Evolutionary conservation across 1,140 invertebrate genomes (phyloP).

Genomic region (Anastrepha obliqua): DNA sequence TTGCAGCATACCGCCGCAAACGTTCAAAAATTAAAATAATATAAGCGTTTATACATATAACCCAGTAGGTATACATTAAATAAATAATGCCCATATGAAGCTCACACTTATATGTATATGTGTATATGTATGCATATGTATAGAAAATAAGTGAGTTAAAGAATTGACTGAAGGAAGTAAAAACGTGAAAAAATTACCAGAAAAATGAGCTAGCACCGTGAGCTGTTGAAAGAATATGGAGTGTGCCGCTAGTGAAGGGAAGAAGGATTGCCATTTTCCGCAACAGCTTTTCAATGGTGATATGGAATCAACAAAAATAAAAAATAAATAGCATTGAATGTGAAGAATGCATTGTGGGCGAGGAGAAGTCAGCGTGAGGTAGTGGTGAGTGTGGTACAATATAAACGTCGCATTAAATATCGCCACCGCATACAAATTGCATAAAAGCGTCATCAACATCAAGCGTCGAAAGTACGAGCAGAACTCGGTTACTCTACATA

Average conservation of each 20-base stretch:
- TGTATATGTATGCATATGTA: not conserved
- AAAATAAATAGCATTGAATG: no score
- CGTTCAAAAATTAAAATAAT: not conserved
- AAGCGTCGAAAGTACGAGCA: not conserved
- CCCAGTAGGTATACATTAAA: no score
- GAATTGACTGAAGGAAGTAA: not conserved
- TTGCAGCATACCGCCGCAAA: not conserved
- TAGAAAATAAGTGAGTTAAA: not conserved
- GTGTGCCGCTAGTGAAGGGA: no score
- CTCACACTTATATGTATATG: no score
- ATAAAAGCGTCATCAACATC: slow-evolving; percentile 20
- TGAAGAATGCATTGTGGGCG: no score
- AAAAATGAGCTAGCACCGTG: not conserved
- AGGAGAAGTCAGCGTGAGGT: not conserved
- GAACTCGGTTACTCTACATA: not conserved
- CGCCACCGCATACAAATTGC: not conserved
- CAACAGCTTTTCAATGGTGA: no score
- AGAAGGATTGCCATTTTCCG: no score
- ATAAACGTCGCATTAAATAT: not conserved
- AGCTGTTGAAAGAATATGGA: no score
- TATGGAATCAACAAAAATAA: no score
- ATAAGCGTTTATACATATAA: no score
- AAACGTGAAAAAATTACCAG: not conserved
- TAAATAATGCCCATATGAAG: no score
- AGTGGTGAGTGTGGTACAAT: not conserved